These are phyloP conservation scores for Oscheius onirici DNA, from an alignment of 2,888 invertebrate species.

Conservation along the genomic window DNA sequence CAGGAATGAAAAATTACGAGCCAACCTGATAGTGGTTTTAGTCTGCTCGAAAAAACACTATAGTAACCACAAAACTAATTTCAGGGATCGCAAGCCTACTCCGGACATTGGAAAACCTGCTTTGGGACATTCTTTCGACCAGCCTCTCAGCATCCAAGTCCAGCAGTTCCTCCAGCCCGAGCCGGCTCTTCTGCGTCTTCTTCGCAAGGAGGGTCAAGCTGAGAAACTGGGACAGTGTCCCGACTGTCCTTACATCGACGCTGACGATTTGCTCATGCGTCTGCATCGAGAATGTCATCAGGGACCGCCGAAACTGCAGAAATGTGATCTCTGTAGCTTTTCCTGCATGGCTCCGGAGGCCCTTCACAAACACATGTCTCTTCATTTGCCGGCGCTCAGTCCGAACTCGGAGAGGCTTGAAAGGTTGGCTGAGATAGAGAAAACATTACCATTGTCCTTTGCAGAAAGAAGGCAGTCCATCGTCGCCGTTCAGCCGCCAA, in stretches of 20 bases:
- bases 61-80: no score
- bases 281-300: conserved; percentile 47
- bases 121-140: background rate
- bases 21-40: background rate
- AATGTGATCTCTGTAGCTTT: conserved; percentile 50
- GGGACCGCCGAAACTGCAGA: conserved; percentile 38
- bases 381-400: conserved; percentile 43
- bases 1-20: no score
- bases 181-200: background rate
- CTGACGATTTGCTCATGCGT: conserved; percentile 32
- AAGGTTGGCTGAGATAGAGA: conserved; percentile 7
- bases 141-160: conserved; percentile 16
- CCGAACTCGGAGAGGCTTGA: conserved; percentile 15
- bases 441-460: no score
- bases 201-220: background rate
- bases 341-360: conserved; percentile 46
- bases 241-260: conserved; percentile 42
- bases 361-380: conserved; percentile 46
- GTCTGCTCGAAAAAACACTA: no score
- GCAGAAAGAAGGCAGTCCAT: conserved; percentile 8
- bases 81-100: no score
- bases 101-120: no score
- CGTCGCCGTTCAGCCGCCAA: conserved; percentile 19
- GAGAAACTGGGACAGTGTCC: conserved; percentile 35
- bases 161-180: conserved; percentile 2